Evolutionary conservation across 2,888 invertebrate genomes (phyloP), one percentile per base, ranked within the genome.

Genomic region (Plusia festucae): DNA sequence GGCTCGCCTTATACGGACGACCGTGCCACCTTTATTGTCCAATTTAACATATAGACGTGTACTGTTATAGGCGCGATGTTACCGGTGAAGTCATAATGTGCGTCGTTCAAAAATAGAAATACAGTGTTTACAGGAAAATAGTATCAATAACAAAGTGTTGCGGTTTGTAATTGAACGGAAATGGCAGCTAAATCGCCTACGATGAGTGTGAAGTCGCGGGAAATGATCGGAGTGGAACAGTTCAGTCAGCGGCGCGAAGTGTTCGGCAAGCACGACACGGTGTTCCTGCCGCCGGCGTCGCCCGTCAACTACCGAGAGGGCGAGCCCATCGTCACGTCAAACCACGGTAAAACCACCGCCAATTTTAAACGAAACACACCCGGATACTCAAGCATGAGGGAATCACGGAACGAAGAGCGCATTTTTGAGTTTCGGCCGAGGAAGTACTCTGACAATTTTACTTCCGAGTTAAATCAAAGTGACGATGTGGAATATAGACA

Each of bases 41-140:
- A 93, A 93, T 93, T 93, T 90, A 89, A 88, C 84, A 89, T 90
- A 88, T 86, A 89, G 86, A 90, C 89, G 92, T 90, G 90, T 89
- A 86, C 89, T 86, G 88, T 87, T 89, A 89, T 88, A 89, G 87
- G 83, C 90, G 91, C 91, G 91, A 93, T 93, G 94, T 89, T 91
- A 91, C 92, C 91, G 90, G 92, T 93, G 93, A 93, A 93, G 90
- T 93, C 93, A 94, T 94, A 91, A 93, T 93, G 94, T 93, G 94
- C 87, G 91, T 86, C 84, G 90, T 88, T 88, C 93, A 82, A 88
- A 94, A 95, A 95, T 94, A 94, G 94, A 94, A 90, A 87, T 84
- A 92, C 88, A 88, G 90, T 91, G 93, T 91, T 91, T 91, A 90
- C 92, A 92, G 93, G 94, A 94, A 95, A 94, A 93, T 91, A 92